These are phyloP conservation scores for Agonopterix subpropinquella DNA, from an alignment of 2,888 invertebrate species.

Conservation along the genomic window DNA sequence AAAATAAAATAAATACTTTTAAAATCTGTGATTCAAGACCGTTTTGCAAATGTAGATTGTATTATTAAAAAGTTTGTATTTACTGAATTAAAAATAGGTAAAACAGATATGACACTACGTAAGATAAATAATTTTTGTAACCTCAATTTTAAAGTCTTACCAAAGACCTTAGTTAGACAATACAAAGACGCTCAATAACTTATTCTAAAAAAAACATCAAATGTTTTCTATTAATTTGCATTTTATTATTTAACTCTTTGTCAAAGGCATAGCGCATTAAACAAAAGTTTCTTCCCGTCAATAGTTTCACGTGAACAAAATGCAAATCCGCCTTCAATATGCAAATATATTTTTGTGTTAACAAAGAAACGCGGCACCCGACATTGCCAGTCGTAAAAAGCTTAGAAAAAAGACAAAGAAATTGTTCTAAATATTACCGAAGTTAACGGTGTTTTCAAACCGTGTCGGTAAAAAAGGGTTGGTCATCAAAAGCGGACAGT, in stretches of 20 bases:
- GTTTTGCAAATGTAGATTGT: too few relatives aligned
- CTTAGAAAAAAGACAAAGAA: constrained; percentile 49
- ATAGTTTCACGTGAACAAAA: constrained; percentile 44
- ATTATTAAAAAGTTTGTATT: too few relatives aligned
- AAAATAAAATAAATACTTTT: too few relatives aligned
- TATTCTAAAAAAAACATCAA: constrained; percentile 17
- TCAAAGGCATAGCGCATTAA: constrained; percentile 20
- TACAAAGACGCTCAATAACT: not conserved
- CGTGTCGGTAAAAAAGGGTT: constrained; percentile 58
- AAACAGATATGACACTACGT: too few relatives aligned
- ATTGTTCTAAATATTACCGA: constrained; percentile 54
- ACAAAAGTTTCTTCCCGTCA: constrained; percentile 33
- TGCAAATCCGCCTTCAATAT: constrained; percentile 61
- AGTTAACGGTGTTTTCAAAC: constrained; percentile 44
- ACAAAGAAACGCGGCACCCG: constrained; percentile 46
- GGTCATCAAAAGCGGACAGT: constrained; percentile 36
- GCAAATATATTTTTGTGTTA: constrained; percentile 54
- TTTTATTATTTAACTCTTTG: constrained; percentile 33
- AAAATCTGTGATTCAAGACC: too few relatives aligned
- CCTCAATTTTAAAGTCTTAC: too few relatives aligned
- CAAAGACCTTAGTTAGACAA: too few relatives aligned
- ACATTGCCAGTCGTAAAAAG: constrained; percentile 53
- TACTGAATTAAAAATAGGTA: too few relatives aligned
- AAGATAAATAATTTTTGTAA: too few relatives aligned
- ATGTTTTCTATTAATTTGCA: constrained; percentile 44